phyloP scores from a whole-genome alignment of 1,140 invertebrate genomes.

The Propsilocerus akamusi region DNA sequence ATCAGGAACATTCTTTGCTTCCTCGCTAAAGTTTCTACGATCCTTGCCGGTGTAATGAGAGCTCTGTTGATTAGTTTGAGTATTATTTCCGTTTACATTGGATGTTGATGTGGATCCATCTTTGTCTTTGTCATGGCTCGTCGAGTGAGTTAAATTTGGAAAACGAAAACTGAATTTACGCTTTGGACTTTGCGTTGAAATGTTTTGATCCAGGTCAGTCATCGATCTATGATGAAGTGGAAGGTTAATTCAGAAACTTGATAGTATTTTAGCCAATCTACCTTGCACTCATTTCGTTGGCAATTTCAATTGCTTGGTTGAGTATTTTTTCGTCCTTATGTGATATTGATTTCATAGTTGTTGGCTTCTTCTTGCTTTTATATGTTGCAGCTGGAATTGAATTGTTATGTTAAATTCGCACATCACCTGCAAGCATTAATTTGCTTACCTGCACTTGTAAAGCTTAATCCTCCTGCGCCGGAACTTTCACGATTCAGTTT shows the following conservation, averaged over 20 bases:
- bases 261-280: slow-evolving; percentile 11
- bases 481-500: slow-evolving; percentile 20
- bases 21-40: slow-evolving; percentile 71
- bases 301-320: slow-evolving; percentile 82
- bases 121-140: background rate
- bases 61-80: slow-evolving; percentile 12
- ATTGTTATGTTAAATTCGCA: background rate
- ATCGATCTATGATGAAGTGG: slow-evolving; percentile 37
- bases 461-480: too few relatives aligned
- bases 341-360: slow-evolving; percentile 81
- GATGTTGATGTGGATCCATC: slow-evolving; percentile 1
- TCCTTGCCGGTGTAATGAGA: slow-evolving; percentile 31
- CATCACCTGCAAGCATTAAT: background rate
- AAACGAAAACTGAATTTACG: slow-evolving; percentile 79
- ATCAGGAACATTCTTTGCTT: slow-evolving; percentile 75
- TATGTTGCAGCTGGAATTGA: slow-evolving; percentile 15
- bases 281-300: slow-evolving; percentile 76
- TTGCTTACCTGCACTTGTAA: slow-evolving; percentile 12
- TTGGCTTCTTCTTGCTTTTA: slow-evolving; percentile 56
- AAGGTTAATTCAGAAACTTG: background rate
- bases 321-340: slow-evolving; percentile 84
- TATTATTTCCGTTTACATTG: background rate
- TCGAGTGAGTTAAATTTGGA: slow-evolving; percentile 24
- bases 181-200: slow-evolving; percentile 57
- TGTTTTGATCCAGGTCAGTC: slow-evolving; percentile 53